These are phyloP conservation scores for Idaea straminata DNA, from an alignment of 2,888 invertebrate species.

Conservation along the genomic window DNA sequence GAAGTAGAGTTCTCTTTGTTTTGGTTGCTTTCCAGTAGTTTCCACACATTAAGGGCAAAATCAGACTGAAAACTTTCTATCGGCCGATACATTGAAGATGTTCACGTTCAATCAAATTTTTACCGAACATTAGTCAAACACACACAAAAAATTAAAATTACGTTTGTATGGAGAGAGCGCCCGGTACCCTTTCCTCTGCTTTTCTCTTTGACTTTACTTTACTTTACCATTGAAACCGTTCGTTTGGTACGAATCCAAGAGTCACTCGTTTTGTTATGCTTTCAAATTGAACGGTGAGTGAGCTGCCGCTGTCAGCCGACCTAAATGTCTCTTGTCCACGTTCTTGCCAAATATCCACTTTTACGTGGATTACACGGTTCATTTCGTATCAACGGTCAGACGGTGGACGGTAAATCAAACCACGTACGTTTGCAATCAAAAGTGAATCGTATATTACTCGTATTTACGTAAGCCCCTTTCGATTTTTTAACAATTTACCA, in stretches of 20 bases:
- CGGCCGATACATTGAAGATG: not conserved
- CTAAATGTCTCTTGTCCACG: conserved; percentile 5
- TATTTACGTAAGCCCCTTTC: conserved; percentile 57
- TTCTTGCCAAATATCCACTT: conserved; percentile 43
- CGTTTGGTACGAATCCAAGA: too few relatives aligned
- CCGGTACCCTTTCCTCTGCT: too few relatives aligned
- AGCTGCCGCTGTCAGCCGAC: too few relatives aligned
- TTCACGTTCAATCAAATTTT: too few relatives aligned
- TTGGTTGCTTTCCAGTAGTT: conserved; percentile 23
- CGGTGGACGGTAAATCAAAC: conserved; percentile 41
- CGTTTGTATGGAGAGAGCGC: too few relatives aligned
- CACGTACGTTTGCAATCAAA: conserved; percentile 63
- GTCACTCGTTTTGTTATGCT: too few relatives aligned
- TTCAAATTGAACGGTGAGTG: too few relatives aligned
- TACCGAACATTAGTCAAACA: too few relatives aligned
- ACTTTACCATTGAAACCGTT: too few relatives aligned
- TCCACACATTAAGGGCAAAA: conserved; percentile 30
- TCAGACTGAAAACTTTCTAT: not conserved
- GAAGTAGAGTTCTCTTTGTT: conserved; percentile 22
- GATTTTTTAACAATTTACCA: not conserved
- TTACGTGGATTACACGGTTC: conserved; percentile 38
- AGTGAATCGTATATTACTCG: conserved; percentile 56
- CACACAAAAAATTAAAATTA: too few relatives aligned
- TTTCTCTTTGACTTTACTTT: too few relatives aligned
- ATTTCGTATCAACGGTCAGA: conserved; percentile 38